phyloP scores from a whole-genome alignment of 2,797 vertebrate species.

The Eulemur mongoz region DNA sequence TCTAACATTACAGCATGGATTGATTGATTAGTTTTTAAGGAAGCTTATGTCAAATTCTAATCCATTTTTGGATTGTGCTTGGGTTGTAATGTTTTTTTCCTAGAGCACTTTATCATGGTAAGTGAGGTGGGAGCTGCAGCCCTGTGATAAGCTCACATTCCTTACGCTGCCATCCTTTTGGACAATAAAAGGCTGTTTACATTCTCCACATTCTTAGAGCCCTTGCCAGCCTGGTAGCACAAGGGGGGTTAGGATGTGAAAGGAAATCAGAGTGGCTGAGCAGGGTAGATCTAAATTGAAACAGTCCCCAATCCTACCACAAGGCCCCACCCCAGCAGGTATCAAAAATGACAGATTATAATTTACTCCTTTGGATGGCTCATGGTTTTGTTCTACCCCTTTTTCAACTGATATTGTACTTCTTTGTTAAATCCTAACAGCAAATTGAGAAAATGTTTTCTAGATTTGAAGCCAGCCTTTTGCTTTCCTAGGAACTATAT shows the following conservation, averaged over 20 bases:
- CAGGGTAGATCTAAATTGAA: slow-evolving; percentile 67
- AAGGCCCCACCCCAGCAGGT: not conserved
- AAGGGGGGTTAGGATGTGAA: slow-evolving; percentile 79
- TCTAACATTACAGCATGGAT: slow-evolving; percentile 92
- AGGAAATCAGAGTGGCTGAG: slow-evolving; percentile 74
- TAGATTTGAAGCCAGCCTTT: not conserved
- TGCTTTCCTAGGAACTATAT: not conserved
- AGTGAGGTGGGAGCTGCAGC: slow-evolving; percentile 95
- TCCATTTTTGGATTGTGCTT: slow-evolving; percentile 95
- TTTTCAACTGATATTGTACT: slow-evolving; percentile 57
- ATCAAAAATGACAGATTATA: slow-evolving; percentile 48
- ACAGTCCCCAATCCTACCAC: not conserved
- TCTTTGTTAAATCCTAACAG: slow-evolving; percentile 53
- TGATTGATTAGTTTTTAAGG: slow-evolving; percentile 98
- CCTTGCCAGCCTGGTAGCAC: slow-evolving; percentile 87
- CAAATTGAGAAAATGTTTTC: not conserved
- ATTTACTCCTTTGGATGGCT: not conserved
- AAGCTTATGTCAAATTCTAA: slow-evolving; percentile 98
- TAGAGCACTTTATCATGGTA: slow-evolving; percentile 93
- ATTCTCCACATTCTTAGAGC: slow-evolving; percentile 89
- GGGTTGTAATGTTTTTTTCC: slow-evolving; percentile 93
- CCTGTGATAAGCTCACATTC: slow-evolving; percentile 94
- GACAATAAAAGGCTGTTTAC: slow-evolving; percentile 95
- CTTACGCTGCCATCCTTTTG: slow-evolving; percentile 88
- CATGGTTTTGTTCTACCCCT: not conserved